A percentile compares a stretch with the other conserved stretches of the same genome.
Evolutionary conservation across 2,113 vertebrate genomes (phyloP).

Genomic region (Oplegnathus fasciatus): DNA sequence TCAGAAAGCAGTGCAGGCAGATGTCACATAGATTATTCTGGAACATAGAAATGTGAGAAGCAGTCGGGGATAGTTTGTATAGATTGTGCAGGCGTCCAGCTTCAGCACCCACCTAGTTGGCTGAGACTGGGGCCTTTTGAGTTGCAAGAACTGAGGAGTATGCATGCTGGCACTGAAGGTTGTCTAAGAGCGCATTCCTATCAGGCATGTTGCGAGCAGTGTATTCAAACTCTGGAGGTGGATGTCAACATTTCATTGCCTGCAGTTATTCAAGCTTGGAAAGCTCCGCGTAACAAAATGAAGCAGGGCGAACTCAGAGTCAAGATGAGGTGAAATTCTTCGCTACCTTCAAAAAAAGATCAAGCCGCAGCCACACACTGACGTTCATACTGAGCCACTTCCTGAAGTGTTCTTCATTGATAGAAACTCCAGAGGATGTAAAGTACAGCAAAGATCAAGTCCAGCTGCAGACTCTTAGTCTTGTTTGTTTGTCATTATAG

Average conservation of each 20-base stretch:
- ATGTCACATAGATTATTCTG: constrained; percentile 5
- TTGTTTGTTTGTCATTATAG: neutral
- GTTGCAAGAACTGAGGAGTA: neutral
- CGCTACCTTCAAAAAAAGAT: neutral
- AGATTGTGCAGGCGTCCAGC: constrained; percentile 11
- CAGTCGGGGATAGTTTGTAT: neutral
- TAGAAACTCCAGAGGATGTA: neutral
- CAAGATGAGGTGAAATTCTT: constrained; percentile 24
- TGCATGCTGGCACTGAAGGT: neutral
- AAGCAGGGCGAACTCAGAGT: neutral
- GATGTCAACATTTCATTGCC: constrained; percentile 19
- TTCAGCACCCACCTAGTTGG: constrained; percentile 27
- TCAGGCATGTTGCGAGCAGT: neutral
- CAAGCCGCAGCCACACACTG: neutral
- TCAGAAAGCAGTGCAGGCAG: neutral
- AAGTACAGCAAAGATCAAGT: neutral
- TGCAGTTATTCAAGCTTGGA: constrained; percentile 3
- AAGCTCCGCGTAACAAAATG: neutral
- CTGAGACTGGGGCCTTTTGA: neutral
- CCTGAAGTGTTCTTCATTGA: neutral
- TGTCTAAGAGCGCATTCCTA: neutral
- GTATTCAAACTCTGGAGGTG: constrained; percentile 20
- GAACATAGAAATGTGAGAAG: constrained; percentile 1
- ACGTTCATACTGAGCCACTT: neutral
- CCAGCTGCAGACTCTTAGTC: neutral